phyloP scores from a whole-genome alignment of 2,888 invertebrate species.

The Xanthostigma xanthostigma region DNA sequence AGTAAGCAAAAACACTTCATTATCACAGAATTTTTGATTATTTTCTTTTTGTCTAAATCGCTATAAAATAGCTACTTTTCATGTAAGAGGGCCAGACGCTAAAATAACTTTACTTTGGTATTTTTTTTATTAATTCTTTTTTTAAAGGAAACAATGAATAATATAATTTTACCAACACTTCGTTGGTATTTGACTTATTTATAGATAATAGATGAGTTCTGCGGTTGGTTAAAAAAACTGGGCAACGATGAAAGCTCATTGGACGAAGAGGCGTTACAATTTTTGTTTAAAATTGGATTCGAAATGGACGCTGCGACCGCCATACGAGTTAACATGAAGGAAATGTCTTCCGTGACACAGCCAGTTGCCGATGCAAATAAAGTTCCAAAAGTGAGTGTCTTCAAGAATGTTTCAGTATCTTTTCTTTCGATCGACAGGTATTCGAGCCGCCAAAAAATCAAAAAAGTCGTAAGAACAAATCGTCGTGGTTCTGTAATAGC shows the following conservation, averaged over 20 bases:
- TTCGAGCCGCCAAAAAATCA: too few species aligned
- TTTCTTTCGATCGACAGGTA: too few species aligned
- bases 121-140: too few species aligned
- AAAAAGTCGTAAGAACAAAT: too few species aligned
- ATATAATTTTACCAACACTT: too few species aligned
- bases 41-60: too few species aligned
- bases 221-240: conserved; percentile 23
- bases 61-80: too few species aligned
- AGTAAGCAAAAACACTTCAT: conserved; percentile 12
- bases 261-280: conserved; percentile 21
- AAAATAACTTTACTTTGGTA: too few species aligned
- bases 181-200: conserved; percentile 7
- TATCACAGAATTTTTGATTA: not conserved
- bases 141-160: too few species aligned
- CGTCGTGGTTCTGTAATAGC: too few species aligned
- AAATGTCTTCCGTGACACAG: conserved; percentile 41
- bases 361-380: conserved; percentile 35
- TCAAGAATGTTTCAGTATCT: too few species aligned
- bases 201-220: conserved; percentile 25
- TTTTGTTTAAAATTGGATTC: conserved; percentile 38
- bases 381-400: conserved; percentile 29
- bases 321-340: conserved; percentile 36
- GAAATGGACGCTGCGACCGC: conserved; percentile 39
- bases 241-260: conserved; percentile 20
- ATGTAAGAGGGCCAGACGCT: too few species aligned